phyloP scores from a whole-genome alignment of 2,797 vertebrate genomes.

The Lithobates sylvaticus region DNA sequence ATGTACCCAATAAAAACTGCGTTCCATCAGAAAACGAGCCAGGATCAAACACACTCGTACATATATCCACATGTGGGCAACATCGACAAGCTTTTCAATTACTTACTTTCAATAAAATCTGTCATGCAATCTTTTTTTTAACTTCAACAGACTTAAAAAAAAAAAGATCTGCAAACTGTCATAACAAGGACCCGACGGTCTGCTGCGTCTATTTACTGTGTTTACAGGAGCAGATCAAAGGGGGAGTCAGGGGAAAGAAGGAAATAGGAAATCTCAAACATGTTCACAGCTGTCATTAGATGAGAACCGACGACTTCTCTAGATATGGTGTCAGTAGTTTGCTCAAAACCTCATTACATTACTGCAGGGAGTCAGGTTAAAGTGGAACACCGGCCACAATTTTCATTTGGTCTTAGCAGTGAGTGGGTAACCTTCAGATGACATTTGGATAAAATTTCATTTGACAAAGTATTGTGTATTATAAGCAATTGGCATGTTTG shows the following conservation, averaged over 20 bases:
- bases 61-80: constrained; percentile 11
- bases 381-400: neutral
- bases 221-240: constrained; percentile 49
- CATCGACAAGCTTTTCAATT: constrained; percentile 19
- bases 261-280: constrained; percentile 33
- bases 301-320: neutral
- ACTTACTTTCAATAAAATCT: constrained; percentile 39
- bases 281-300: constrained; percentile 32
- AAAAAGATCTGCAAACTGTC: constrained; percentile 26
- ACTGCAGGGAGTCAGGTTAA: neutral
- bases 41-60: constrained; percentile 27
- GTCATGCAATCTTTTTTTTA: constrained; percentile 6
- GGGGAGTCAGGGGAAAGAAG: constrained; percentile 6
- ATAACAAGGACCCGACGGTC: neutral
- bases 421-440: too few species aligned
- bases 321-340: constrained; percentile 18
- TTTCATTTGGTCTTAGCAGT: too few species aligned
- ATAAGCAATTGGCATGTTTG: too few species aligned
- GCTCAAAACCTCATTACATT: neutral
- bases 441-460: too few species aligned
- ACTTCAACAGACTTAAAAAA: neutral
- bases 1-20: neutral
- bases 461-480: too few species aligned
- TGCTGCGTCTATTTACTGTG: constrained; percentile 29
- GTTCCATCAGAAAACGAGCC: neutral